These are phyloP conservation scores for Sakesphorus luctuosus DNA, from an alignment of 2,113 vertebrate species.

Conservation along the genomic window DNA sequence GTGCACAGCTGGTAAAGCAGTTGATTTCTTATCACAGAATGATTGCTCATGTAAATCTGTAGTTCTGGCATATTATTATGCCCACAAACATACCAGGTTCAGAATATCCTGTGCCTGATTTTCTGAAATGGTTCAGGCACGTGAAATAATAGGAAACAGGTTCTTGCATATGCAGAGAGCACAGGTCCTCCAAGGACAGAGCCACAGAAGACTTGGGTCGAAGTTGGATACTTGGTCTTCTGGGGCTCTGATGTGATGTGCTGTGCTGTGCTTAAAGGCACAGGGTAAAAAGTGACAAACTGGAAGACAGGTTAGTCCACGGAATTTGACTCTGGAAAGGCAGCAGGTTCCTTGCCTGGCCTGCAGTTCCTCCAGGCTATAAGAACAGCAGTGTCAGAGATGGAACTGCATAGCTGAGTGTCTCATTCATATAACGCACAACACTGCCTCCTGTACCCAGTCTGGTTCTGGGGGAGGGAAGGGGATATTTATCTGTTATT, in stretches of 20 bases:
- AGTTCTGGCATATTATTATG: background rate
- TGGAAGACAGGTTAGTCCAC: background rate
- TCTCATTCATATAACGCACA: background rate
- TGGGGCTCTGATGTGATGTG: background rate
- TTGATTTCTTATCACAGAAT: background rate
- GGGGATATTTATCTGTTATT: background rate
- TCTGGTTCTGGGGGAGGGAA: background rate
- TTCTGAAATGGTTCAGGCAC: background rate
- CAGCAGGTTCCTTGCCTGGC: background rate
- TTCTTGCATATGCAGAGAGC: background rate
- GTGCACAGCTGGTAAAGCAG: slow-evolving; percentile 79
- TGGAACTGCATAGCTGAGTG: background rate
- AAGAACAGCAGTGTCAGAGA: background rate
- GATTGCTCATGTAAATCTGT: background rate
- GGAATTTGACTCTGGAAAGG: background rate
- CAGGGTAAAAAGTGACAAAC: background rate
- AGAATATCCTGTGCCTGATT: background rate
- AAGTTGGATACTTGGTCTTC: background rate
- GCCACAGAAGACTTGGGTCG: background rate
- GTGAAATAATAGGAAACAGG: background rate
- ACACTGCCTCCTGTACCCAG: background rate
- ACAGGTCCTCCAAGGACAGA: background rate
- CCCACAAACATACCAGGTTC: background rate
- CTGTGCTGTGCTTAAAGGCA: background rate
- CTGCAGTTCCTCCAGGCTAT: background rate